Conservation (phyloP, 2,888 invertebrate genomes). For the Agonopterix alstromeriana region DNA sequence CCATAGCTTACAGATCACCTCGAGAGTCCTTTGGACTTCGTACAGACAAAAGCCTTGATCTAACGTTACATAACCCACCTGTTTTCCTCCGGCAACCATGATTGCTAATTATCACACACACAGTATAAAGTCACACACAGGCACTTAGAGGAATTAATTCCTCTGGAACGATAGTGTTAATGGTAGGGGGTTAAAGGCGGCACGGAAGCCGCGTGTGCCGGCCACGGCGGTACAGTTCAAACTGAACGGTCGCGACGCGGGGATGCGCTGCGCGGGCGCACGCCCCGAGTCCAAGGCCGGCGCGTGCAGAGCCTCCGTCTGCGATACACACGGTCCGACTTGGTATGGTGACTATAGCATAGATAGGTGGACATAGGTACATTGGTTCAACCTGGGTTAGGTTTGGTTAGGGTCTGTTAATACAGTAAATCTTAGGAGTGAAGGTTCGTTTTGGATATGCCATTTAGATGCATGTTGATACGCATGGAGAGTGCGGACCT, state of each 20-base stretch:
- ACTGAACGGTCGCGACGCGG: constrained; percentile 48
- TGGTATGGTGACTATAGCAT: not conserved
- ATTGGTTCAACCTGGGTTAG: too few relatives aligned
- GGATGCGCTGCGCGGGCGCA: constrained; percentile 24
- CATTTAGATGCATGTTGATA: too few relatives aligned
- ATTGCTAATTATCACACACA: constrained; percentile 44
- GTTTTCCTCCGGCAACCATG: constrained; percentile 75
- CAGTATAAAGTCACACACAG: constrained; percentile 55
- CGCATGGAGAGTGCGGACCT: too few relatives aligned
- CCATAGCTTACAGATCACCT: too few relatives aligned
- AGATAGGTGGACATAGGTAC: too few relatives aligned
- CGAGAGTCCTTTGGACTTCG: constrained; percentile 19
- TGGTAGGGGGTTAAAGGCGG: constrained; percentile 21
- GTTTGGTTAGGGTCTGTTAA: too few relatives aligned
- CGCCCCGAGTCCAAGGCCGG: constrained; percentile 24
- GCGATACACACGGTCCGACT: constrained; percentile 2
- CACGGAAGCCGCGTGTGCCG: constrained; percentile 66
- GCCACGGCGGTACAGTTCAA: constrained; percentile 69
- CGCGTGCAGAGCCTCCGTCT: constrained; percentile 19
- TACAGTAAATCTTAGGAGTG: too few relatives aligned
- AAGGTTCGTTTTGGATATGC: too few relatives aligned
- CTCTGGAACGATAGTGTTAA: too few relatives aligned
- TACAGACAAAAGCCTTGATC: constrained; percentile 3
- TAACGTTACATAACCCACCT: constrained; percentile 45
- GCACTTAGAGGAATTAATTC: constrained; percentile 16